Conservation (phyloP, 53 echinoderm and acorn worm species). For the Antedon mediterranea region DNA sequence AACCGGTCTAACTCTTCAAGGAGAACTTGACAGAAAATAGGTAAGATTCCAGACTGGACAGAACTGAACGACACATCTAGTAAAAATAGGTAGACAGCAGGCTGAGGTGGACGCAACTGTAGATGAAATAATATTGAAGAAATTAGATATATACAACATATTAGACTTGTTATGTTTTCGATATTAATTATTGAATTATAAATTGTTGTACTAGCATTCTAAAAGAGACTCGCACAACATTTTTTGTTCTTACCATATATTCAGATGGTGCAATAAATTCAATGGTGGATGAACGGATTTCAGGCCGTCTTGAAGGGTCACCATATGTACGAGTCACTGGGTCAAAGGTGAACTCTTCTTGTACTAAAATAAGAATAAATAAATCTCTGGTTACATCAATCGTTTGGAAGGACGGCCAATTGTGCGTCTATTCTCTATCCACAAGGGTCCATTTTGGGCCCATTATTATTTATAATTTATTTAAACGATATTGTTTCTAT, state of each 20-base stretch:
- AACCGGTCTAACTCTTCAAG: slow-evolving; percentile 60
- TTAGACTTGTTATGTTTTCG: no score
- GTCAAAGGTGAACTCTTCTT: slow-evolving; percentile 97
- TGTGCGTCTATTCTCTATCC: no score
- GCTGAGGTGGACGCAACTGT: slow-evolving; percentile 96
- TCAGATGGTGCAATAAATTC: slow-evolving; percentile 99
- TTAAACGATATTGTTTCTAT: no score
- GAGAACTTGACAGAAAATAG: slow-evolving; percentile 70
- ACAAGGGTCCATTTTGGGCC: no score
- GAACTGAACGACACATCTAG: slow-evolving; percentile 84
- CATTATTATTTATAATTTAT: no score
- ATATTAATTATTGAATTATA: no score
- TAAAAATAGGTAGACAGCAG: slow-evolving; percentile 91
- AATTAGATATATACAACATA: no score
- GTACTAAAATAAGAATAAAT: slow-evolving; percentile 51
- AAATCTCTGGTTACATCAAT: no score
- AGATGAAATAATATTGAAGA: neutral
- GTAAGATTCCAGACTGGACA: slow-evolving; percentile 80
- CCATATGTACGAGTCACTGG: slow-evolving; percentile 96
- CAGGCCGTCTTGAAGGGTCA: slow-evolving; percentile 87
- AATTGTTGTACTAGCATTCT: no score
- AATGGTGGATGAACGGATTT: slow-evolving; percentile 87
- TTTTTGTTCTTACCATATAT: slow-evolving; percentile 93
- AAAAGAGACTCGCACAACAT: no score
- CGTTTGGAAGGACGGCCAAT: no score